Conservation (phyloP, 92 coral and sea anemone genomes). For the Parazoanthus darwini region DNA sequence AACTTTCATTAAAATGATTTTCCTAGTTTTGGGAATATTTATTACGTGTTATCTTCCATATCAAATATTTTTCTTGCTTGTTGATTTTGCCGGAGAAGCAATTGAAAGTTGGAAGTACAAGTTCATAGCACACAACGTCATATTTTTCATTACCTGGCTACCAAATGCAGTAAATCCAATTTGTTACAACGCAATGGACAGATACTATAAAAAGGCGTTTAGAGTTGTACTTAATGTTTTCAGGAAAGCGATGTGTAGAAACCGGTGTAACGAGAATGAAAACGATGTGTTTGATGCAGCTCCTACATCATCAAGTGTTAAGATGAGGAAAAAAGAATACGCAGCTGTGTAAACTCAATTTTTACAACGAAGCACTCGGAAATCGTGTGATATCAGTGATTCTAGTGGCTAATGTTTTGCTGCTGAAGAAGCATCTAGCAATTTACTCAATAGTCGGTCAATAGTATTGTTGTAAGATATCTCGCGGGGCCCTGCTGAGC, state of each 20-base stretch:
- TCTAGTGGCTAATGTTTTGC: neutral
- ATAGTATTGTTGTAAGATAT: neutral
- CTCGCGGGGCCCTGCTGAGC: neutral
- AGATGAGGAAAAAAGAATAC: neutral
- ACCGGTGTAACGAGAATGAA: neutral
- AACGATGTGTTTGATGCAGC: neutral
- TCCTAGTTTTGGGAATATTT: constrained; percentile 52
- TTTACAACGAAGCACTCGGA: neutral
- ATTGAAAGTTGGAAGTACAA: constrained; percentile 46
- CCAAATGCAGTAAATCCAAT: constrained; percentile 67
- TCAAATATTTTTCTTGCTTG: constrained; percentile 60
- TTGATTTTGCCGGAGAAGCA: constrained; percentile 46
- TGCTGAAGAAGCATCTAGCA: neutral
- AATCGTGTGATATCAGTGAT: neutral
- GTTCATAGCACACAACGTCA: constrained; percentile 33
- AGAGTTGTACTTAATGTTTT: neutral
- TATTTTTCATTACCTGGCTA: constrained; percentile 63
- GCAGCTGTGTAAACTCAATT: neutral
- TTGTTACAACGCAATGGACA: constrained; percentile 66
- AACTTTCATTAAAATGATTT: constrained; percentile 60
- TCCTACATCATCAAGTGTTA: neutral
- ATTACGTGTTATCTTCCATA: constrained; percentile 68
- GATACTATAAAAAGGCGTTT: constrained; percentile 51
- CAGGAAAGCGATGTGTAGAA: neutral
- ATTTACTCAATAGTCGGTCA: neutral